A percentile compares a stretch with the other conserved stretches of the same genome.
Evolutionary conservation across 2,797 vertebrate genomes (phyloP).

Genomic region (Xerus rutilus): DNA sequence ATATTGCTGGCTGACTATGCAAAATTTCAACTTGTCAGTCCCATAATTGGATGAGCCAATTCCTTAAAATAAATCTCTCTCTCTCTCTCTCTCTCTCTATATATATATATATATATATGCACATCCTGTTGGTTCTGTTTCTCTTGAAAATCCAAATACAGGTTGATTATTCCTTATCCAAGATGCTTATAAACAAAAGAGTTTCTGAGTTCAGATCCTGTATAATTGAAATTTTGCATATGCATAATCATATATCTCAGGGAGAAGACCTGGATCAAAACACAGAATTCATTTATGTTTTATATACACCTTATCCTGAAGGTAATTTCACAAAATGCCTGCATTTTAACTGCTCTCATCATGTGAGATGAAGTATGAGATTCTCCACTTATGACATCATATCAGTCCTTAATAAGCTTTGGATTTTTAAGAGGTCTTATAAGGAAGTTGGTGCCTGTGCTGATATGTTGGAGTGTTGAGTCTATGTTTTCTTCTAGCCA

Average conservation of each 20-base stretch:
- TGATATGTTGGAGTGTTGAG: no score
- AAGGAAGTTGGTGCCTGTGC: no score
- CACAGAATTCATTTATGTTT: neutral
- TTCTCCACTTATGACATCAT: neutral
- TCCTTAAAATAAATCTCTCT: neutral
- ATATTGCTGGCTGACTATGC: neutral
- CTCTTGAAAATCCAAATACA: constrained; percentile 23
- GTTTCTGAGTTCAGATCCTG: neutral
- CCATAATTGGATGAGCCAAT: neutral
- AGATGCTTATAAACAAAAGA: neutral
- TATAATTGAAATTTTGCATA: neutral
- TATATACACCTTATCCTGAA: neutral
- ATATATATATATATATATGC: no score
- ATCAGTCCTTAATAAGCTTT: neutral
- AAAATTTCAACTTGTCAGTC: neutral
- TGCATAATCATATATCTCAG: neutral
- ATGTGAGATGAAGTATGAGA: neutral
- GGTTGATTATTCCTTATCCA: neutral
- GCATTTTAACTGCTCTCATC: neutral
- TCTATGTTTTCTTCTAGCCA: no score
- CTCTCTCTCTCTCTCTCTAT: neutral
- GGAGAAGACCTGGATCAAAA: neutral
- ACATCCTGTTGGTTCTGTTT: neutral
- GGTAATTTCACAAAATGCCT: neutral
- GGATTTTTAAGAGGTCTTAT: neutral